Base-by-base conservation (phyloP, 2,888 invertebrate genomes). In the Agriopis aurantiaria region DNA sequence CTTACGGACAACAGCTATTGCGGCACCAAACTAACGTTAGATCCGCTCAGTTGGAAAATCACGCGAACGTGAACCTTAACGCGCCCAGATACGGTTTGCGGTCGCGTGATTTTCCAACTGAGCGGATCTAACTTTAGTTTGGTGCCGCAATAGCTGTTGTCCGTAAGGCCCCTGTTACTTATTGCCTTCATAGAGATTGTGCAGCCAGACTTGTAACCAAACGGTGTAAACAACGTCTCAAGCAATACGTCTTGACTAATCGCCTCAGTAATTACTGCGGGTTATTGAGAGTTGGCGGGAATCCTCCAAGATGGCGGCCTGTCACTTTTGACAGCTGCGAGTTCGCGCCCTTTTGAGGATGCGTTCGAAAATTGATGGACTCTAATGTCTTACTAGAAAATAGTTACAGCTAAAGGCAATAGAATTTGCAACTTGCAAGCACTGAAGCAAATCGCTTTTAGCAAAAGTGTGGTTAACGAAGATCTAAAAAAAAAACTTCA, bases 271-370 rank as follows among this genome's bases (percentile, higher is more conserved):
- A 92, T 92, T 92, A 92, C 88, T 86, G 75, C 78, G 78, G 81
- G 81, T 82, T 89, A 87, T 88, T 87, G 88, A 85, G 87, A 87
- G 85, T 83, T 71, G 83, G 83, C 76, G 82, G 79, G 82, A 80
- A 83, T 80, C 79, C 80, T 79, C 77, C 88, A 92, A 92, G 88
- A 91, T 91, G 92, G 91, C 91, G 71, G 83, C 79, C 85, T 89
- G 91, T 91, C 92, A 91, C 79, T 82, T 86, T 87, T 92, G 92
- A 92, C 92, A 88, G 85, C 85, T 89, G 84, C 85, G 83, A 88
- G 87, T 85, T 86, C 82, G 82, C 85, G 85, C 88, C 83, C 84
- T 84, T 84, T 73, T 69, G 61, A 23, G 51, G 66, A 62, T 61
- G 49, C 71, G 68, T 70, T 69, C 62, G 65, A 10, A 71, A 53